Evolutionary conservation across 2,797 vertebrate genomes (phyloP), one percentile per base, ranked within the genome.

Genomic region (Melanotaenia pygmaea): DNA sequence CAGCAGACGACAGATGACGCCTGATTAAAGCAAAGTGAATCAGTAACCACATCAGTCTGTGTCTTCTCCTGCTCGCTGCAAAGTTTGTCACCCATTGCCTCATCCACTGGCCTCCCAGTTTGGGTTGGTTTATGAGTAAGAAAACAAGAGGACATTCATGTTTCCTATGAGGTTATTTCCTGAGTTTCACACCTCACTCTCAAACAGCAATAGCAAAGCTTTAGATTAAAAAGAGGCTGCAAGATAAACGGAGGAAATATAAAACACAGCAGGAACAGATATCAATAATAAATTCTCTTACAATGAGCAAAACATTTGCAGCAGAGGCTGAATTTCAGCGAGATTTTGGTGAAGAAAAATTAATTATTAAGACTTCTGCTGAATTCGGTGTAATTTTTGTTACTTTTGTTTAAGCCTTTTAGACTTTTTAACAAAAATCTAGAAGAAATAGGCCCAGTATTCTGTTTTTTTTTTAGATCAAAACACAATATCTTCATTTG

Each of bases 11-110:
- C 45, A 20, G 70, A 79, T 37, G 47, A 80, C 37, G 13, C 62
- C 67, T 80, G 50, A 76, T 81, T 45, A 83, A 45, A 72, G 71
- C 63, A 35, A 43, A 82, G 74, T 30, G 67, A 76, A 80, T 74
- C 63, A 66, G 51, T 66, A 67, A 76, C 22, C 0, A 61, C 34
- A 64, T 66, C 59, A 1, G 7, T n/a, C 59, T 24, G 22, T n/a
- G 3, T 72, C 40, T 64, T 40, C 69, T 66, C 59, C 24, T 32
- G 12, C 37, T 47, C 16, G 1, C 51, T 70, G 57, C 24, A 34
- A 54, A 50, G 37, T 70, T 78, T 53, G 26, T 43, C 70, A 77
- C 30, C 24, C 16, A 32, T 74, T 77, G 73, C 37, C 59, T 14
- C 24, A 9, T 59, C 61, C 74, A 64, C 59, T 50, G 50, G 26